Base-by-base conservation (phyloP, 2,888 invertebrate species). In the Antheraea assamensis region DNA sequence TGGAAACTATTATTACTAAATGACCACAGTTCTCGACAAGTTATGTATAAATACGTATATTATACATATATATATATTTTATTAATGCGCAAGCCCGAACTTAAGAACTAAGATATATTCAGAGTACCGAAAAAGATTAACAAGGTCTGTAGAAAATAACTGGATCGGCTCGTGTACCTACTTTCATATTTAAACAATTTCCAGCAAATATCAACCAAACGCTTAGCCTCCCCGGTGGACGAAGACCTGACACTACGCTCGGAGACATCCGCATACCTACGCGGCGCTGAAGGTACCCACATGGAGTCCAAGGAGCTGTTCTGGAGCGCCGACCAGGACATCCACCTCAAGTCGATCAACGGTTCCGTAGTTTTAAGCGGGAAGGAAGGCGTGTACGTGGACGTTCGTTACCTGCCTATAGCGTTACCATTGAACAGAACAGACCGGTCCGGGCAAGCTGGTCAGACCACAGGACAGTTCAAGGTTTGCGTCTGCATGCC, bases 401-500 rank as follows among this genome's bases (percentile, higher is more conserved):
- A 98, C 82, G 95, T 97, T 0, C 95, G 96, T 68, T 96, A 96
- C 77, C 92, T 98, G 24, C 97, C 98, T 0, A 95, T 97, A 71
- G 97, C 96, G 47, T 78, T 94, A 85, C 76, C 90, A 76, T 47
- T 94, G 80, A 84, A 94, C 84, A 82, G 88, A 58, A 88, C 87
- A 0, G 91, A 88, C 2, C 86, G 83, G 19, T 77, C 76, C 13
- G 74, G 70, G 0, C 84, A 83, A 1, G 86, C 75, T 15, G 74
- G 70, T 0, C 84, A 83, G 1, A 86, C 83, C 0, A 87, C 87
- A 0, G 93, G 96, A 0, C 98, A 98, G 86, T 98, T 96, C 82
- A 98, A 98, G 87, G 95, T 98, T 0, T 98, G 98, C 81, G 97
- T 98, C 0, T 98, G 98, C 84, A 98, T 98, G 97, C 98, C 98